Evolutionary conservation across 2,797 vertebrate species (phyloP).

Genomic region (Huso huso): DNA sequence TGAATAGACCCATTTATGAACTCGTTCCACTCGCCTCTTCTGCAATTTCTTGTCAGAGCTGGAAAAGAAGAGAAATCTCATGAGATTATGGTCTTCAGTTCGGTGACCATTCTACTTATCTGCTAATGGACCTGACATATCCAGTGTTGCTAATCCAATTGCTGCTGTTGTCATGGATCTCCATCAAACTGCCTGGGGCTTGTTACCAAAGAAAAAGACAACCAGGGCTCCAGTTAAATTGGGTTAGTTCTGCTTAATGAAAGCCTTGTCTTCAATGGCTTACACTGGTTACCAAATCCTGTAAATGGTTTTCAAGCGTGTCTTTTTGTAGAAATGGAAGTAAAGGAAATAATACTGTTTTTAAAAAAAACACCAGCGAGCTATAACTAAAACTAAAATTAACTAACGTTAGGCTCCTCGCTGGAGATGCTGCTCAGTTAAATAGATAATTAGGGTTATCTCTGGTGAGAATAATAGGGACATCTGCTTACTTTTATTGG

Average conservation of each 20-base stretch:
- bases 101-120: background rate
- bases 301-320: conserved; percentile 7
- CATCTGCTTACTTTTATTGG: too few relatives aligned
- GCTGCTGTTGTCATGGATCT: conserved; percentile 14
- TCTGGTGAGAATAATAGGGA: too few relatives aligned
- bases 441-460: too few relatives aligned
- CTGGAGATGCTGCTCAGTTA: too few relatives aligned
- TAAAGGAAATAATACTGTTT: too few relatives aligned
- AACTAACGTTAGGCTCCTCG: too few relatives aligned
- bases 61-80: background rate
- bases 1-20: background rate
- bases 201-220: conserved; percentile 7
- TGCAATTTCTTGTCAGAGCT: background rate
- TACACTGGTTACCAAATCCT: conserved; percentile 9
- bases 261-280: conserved; percentile 15
- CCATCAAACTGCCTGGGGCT: conserved; percentile 12
- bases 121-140: conserved; percentile 1
- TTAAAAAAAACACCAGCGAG: too few relatives aligned
- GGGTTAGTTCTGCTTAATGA: conserved; percentile 21
- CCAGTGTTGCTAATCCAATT: conserved; percentile 7
- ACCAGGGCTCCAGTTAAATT: conserved; percentile 11
- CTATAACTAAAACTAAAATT: too few relatives aligned
- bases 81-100: background rate
- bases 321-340: background rate
- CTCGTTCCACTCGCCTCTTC: background rate